phyloP scores from a whole-genome alignment of 2,113 vertebrate genomes.

The Hylia prasina region DNA sequence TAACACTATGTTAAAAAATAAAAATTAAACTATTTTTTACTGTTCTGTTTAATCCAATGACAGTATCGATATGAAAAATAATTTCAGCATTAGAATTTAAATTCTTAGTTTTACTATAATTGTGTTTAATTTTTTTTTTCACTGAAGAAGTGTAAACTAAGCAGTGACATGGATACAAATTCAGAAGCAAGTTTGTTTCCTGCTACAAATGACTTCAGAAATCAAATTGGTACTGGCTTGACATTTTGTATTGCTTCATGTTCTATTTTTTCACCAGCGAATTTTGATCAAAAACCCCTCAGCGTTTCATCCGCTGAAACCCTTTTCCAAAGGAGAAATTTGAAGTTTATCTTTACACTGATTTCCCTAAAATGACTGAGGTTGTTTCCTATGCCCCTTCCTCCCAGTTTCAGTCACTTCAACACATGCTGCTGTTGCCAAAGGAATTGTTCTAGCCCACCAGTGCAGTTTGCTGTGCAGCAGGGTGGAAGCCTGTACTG shows the following conservation, averaged over 20 bases:
- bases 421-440: background rate
- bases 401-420: background rate
- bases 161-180: background rate
- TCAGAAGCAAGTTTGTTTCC: background rate
- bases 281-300: background rate
- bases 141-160: background rate
- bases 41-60: background rate
- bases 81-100: background rate
- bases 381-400: background rate
- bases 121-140: background rate
- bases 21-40: accelerated
- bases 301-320: background rate
- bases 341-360: background rate
- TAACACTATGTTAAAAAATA: accelerated
- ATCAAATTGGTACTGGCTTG: background rate
- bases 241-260: background rate
- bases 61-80: accelerated
- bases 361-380: background rate
- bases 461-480: background rate
- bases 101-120: background rate
- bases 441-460: background rate
- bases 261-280: background rate
- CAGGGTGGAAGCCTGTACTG: background rate
- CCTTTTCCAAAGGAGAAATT: background rate
- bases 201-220: background rate